These are phyloP conservation scores for Julus scanicus DNA, from an alignment of 2,888 invertebrate species.

Conservation along the genomic window DNA sequence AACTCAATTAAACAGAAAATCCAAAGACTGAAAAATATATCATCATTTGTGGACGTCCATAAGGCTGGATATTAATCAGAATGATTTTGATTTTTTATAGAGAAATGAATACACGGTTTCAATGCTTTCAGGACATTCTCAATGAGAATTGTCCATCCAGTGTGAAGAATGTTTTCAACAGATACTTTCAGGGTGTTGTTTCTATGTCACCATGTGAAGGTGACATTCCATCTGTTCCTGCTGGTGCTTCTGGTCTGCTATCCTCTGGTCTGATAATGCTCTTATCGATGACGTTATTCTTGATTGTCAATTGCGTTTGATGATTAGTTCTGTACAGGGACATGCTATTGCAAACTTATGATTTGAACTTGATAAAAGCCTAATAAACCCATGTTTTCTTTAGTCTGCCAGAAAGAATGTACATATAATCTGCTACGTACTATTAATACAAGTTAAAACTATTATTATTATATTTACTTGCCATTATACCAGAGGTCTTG, in stretches of 20 bases:
- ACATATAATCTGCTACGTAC: no score
- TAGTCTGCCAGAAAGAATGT: no score
- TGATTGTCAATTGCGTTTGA: not conserved
- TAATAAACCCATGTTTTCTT: no score
- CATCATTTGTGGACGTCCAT: no score
- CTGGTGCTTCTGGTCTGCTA: not conserved
- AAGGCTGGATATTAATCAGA: not conserved
- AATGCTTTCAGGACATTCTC: not conserved
- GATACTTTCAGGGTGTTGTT: not conserved
- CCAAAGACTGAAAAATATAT: no score
- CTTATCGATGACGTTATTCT: not conserved
- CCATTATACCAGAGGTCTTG: no score
- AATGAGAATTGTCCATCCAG: not conserved
- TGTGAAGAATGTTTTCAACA: not conserved
- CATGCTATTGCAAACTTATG: no score
- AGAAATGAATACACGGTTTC: not conserved
- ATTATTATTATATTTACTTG: no score
- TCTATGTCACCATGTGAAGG: constrained; percentile 1
- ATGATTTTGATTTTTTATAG: not conserved
- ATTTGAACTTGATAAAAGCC: no score
- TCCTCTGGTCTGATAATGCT: not conserved
- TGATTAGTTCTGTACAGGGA: not conserved
- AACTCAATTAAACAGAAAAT: no score
- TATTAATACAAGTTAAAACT: no score
- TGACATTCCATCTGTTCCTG: not conserved